Evolutionary conservation across 2,888 invertebrate species (phyloP).

Genomic region (Ochropacha duplaris): DNA sequence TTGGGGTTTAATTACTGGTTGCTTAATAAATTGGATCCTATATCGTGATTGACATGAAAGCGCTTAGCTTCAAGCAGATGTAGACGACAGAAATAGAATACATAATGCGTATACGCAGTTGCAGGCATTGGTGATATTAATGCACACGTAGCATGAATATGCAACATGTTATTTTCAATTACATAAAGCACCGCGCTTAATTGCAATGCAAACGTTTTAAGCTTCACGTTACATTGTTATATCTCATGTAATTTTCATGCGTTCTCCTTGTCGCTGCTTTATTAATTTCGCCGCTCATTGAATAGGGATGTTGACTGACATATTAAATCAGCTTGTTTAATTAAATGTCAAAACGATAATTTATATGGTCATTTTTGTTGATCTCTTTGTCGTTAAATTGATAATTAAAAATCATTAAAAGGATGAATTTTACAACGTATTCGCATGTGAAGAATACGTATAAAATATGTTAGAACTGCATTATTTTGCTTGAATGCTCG

Average conservation of each 20-base stretch:
- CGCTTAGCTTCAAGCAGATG: conserved; percentile 4
- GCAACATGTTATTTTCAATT: conserved; percentile 74
- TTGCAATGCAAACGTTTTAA: conserved; percentile 37
- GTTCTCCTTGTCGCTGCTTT: conserved; percentile 38
- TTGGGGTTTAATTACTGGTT: not conserved
- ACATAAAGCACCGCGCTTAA: conserved; percentile 49
- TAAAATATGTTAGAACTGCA: no score
- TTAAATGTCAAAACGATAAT: no score
- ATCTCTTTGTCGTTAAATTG: no score
- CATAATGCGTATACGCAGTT: conserved; percentile 11
- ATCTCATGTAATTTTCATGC: conserved; percentile 59
- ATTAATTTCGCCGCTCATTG: conserved; percentile 32
- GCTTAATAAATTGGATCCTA: not conserved
- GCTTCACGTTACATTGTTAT: conserved; percentile 47
- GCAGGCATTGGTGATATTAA: not conserved
- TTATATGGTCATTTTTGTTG: no score
- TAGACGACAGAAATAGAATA: conserved; percentile 26
- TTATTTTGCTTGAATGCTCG: no score
- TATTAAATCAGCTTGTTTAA: no score
- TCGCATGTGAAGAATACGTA: no score
- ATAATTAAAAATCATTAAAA: no score
- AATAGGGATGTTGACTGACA: no score
- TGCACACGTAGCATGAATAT: conserved; percentile 56
- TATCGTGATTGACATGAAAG: conserved; percentile 5
- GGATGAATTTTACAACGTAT: no score